Conservation (phyloP, 1,140 invertebrate species). For the Drosophila dunni region DNA sequence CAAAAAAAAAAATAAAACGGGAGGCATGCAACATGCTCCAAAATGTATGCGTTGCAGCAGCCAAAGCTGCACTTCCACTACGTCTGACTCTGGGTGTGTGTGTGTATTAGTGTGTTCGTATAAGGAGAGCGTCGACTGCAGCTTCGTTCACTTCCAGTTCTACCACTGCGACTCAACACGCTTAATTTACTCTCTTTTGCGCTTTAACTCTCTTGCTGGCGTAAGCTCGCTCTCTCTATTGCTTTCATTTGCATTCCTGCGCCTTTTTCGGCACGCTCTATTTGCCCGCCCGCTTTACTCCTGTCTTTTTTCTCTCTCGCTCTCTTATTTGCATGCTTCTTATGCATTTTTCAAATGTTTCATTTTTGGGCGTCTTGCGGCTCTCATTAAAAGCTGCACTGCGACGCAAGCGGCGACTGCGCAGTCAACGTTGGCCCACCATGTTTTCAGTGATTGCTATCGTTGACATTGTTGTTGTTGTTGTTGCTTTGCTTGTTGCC, state of each 20-base stretch:
- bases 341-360: constrained; percentile 80
- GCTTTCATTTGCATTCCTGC: constrained; percentile 28
- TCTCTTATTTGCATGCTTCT: constrained; percentile 69
- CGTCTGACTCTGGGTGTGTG: background rate
- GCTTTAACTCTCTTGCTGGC: background rate
- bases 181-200: constrained; percentile 33
- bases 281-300: background rate
- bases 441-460: constrained; percentile 76
- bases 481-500: constrained; percentile 35
- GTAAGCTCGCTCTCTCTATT: constrained; percentile 2
- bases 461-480: constrained; percentile 70
- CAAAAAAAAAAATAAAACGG: constrained; percentile 13
- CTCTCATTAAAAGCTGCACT: constrained; percentile 27
- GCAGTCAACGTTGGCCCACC: constrained; percentile 55
- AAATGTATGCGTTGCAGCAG: constrained; percentile 67
- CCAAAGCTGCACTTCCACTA: background rate
- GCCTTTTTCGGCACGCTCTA: constrained; percentile 53
- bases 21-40: constrained; percentile 50
- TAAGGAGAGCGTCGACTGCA: constrained; percentile 38
- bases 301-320: background rate
- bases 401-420: constrained; percentile 9
- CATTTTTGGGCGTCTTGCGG: constrained; percentile 39
- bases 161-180: constrained; percentile 33
- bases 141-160: constrained; percentile 62
- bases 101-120: constrained; percentile 14